phyloP scores from a whole-genome alignment of 2,797 vertebrate genomes.

The Sebastes iracundus region DNA sequence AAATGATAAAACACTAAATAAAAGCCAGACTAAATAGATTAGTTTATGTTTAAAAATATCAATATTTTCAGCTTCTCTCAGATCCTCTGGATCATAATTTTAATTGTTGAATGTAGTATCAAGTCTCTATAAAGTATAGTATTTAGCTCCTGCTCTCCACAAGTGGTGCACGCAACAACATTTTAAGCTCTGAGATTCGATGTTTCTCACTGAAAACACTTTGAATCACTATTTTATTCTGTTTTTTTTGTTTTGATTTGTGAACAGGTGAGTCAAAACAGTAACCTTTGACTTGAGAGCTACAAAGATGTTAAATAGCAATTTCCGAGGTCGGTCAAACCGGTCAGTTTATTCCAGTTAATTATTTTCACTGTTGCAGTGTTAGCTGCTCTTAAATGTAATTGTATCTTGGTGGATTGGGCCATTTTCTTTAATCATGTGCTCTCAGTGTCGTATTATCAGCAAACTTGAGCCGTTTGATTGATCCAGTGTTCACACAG shows the following conservation, averaged over 20 bases:
- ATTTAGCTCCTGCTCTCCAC: not conserved
- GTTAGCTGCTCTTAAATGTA: not conserved
- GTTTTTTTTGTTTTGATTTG: not conserved
- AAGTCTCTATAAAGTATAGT: not conserved
- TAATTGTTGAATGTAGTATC: too few species aligned
- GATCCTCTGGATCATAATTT: too few species aligned
- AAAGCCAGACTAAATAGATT: too few species aligned
- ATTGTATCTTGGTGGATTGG: not conserved
- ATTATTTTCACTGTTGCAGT: not conserved
- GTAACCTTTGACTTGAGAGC: not conserved
- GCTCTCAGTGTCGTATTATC: not conserved
- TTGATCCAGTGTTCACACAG: slow-evolving; percentile 21
- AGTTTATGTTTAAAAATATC: too few species aligned
- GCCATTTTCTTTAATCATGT: slow-evolving; percentile 20
- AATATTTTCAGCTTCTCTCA: too few species aligned
- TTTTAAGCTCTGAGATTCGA: not conserved
- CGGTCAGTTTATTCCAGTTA: not conserved
- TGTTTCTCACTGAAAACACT: not conserved
- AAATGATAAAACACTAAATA: too few species aligned
- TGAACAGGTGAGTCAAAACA: not conserved
- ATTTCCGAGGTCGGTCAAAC: not conserved
- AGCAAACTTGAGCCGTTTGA: slow-evolving; percentile 13
- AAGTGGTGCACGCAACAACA: not conserved
- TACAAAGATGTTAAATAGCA: not conserved
- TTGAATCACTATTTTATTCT: not conserved